These are phyloP conservation scores for Portevinia maculata DNA, from an alignment of 2,888 invertebrate species.

Conservation along the genomic window DNA sequence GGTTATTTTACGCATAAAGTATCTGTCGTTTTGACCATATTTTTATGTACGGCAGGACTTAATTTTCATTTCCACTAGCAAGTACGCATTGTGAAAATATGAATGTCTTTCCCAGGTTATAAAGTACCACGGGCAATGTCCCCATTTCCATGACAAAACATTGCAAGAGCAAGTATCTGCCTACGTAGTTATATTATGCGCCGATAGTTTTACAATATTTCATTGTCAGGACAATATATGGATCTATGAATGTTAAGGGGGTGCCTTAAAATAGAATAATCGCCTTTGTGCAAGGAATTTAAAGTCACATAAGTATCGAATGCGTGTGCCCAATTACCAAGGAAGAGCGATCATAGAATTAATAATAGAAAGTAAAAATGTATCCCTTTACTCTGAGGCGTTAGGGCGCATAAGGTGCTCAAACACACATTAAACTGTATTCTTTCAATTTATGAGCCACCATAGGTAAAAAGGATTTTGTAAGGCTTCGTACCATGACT, in stretches of 20 bases:
- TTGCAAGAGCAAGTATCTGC: conserved; percentile 1
- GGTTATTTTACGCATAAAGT: not conserved
- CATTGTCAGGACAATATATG: conserved; percentile 58
- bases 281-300: not conserved
- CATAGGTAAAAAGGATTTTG: not conserved
- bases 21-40: not conserved
- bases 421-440: conserved; percentile 5
- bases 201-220: conserved; percentile 45
- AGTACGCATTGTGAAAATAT: not conserved
- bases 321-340: too few species aligned
- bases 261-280: not conserved
- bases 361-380: not conserved
- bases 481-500: conserved; percentile 3
- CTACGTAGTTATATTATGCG: conserved; percentile 38
- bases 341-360: not conserved
- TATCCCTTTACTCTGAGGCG: not conserved
- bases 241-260: conserved; percentile 34
- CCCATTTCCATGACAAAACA: conserved; percentile 25
- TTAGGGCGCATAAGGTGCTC: not conserved
- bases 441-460: conserved; percentile 30
- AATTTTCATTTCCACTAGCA: not conserved
- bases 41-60: not conserved
- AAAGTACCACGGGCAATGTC: not conserved
- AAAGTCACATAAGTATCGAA: not conserved
- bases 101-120: not conserved